Base-by-base conservation (phyloP, 2,888 invertebrate species). In the Temnothorax ravouxi region DNA sequence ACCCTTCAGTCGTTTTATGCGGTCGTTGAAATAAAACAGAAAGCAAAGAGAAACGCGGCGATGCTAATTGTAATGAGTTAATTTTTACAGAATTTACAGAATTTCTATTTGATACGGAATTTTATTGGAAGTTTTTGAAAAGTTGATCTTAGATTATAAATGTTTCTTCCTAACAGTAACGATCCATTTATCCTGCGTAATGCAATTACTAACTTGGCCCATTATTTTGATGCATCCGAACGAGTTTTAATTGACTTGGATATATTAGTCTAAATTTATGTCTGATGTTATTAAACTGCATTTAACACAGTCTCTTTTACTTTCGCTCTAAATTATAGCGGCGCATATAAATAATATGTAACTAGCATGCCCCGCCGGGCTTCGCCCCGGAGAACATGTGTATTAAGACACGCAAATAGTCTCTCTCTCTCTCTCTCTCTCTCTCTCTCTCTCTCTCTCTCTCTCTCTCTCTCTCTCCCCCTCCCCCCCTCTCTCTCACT, bases 131-230 rank as follows among this genome's bases (percentile, higher is more conserved):
- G 41, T 67, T 67, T 67, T 6, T 21, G 41, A 1, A 52, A 15
- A 25, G 15, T 6, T 9, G n/a, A 29, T 15, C 13, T 8, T 52
- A 72, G 34, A 79, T 74, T 47, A 66, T 52, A 76, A 76, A 76
- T 41, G 21, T 15, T 21, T 25, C 50, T 66, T 64, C 5, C 38
- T 52, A 64, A 38, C 25, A 38, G 64, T 25, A 76, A 76, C 25
- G 38, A 52, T 41, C n/a, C 38, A 77, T 54, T 67, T 77, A 29
- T 29, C 29, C 9, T 1, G 15, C n/a, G 25, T 29, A 67, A 77
- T 54, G 4, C 29, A 77, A 41, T 67, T 77, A 77, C 67, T 67
- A 77, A 77, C 50, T 66, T 76, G 21, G 41, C 6, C 54, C n/a
- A 25, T 77, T 54, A 67, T n/a, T 52, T 54, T n/a, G 67, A 77